Percentiles rank a stretch among this genome's conserved stretches.
phyloP scores from a whole-genome alignment of 2,888 invertebrate genomes.

The Elmis aenea region DNA sequence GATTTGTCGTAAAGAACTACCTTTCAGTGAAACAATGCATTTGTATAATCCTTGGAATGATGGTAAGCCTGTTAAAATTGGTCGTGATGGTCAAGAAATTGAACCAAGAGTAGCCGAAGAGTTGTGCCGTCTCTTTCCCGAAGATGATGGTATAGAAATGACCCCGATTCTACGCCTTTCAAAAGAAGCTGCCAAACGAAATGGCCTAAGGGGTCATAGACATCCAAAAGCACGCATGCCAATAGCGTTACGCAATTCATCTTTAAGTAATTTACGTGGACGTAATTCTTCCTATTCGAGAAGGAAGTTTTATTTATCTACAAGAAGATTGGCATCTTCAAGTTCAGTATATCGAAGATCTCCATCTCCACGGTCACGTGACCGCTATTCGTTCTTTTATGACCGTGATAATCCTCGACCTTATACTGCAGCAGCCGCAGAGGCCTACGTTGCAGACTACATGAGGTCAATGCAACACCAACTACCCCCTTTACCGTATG shows the following conservation, averaged over 20 bases:
- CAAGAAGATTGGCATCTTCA: conserved; percentile 55
- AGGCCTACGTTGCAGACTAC: conserved; percentile 83
- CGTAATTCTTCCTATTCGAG: conserved; percentile 52
- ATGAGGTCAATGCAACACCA: conserved; percentile 86
- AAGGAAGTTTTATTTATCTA: conserved; percentile 60
- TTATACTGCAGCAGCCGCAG: conserved; percentile 60
- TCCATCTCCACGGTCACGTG: conserved; percentile 56
- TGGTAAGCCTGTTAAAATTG: conserved; percentile 97
- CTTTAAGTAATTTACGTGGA: conserved; percentile 51
- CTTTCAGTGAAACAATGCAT: conserved; percentile 88
- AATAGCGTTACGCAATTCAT: conserved; percentile 48
- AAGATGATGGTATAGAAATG: conserved; percentile 88
- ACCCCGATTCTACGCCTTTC: conserved; percentile 81
- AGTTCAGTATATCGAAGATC: conserved; percentile 54
- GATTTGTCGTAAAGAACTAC: conserved; percentile 92
- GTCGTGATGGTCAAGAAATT: conserved; percentile 97
- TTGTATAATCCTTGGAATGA: conserved; percentile 98
- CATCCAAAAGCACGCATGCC: conserved; percentile 47
- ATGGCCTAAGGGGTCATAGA: conserved; percentile 39
- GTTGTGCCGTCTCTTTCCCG: conserved; percentile 87
- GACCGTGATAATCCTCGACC: conserved; percentile 50
- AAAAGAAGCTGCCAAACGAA: conserved; percentile 71
- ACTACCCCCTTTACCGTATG: conserved; percentile 79
- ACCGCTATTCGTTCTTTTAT: conserved; percentile 60
- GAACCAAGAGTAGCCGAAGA: conserved; percentile 94